phyloP scores from a whole-genome alignment of 1,140 invertebrate species.

The Sminthurides bifidus region DNA sequence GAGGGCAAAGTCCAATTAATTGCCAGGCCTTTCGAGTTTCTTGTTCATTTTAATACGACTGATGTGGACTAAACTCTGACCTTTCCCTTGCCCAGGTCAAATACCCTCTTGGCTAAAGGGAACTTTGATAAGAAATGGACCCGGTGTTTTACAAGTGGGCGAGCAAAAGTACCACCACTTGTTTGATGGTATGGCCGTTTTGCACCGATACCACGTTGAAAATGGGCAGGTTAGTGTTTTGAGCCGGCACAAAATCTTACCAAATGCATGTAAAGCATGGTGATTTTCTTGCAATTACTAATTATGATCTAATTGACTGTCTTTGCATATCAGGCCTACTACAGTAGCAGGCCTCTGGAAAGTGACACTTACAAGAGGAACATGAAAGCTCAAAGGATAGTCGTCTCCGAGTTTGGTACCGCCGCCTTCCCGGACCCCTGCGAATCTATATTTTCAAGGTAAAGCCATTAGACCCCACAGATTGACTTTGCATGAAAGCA shows the following conservation, averaged over 20 bases:
- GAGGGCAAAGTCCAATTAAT: not conserved
- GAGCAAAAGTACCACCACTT: conserved; percentile 37
- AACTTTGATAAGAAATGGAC: conserved; percentile 68
- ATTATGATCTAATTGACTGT: not conserved
- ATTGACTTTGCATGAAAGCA: no score
- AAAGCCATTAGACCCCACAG: no score
- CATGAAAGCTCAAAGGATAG: conserved; percentile 38
- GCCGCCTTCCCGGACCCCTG: conserved; percentile 39
- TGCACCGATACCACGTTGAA: conserved; percentile 39
- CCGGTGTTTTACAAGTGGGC: conserved; percentile 49
- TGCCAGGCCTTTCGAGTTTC: not conserved
- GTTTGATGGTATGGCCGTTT: conserved; percentile 42
- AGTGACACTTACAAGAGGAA: conserved; percentile 38
- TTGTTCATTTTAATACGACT: not conserved
- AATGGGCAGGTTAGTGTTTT: conserved; percentile 23
- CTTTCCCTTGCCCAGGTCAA: conserved; percentile 38
- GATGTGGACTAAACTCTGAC: not conserved
- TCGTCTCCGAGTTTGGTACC: conserved; percentile 40
- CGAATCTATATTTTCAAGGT: conserved; percentile 37
- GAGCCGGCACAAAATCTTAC: not conserved
- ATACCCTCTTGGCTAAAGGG: conserved; percentile 73
- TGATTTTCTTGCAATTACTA: not conserved
- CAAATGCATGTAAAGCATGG: not conserved
- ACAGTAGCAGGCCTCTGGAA: conserved; percentile 36
- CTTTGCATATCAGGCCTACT: conserved; percentile 31